A percentile compares a stretch with the other conserved stretches of the same genome.
These are phyloP conservation scores for Suillia variegata DNA, from an alignment of 2,888 invertebrate genomes.

Conservation along the genomic window DNA sequence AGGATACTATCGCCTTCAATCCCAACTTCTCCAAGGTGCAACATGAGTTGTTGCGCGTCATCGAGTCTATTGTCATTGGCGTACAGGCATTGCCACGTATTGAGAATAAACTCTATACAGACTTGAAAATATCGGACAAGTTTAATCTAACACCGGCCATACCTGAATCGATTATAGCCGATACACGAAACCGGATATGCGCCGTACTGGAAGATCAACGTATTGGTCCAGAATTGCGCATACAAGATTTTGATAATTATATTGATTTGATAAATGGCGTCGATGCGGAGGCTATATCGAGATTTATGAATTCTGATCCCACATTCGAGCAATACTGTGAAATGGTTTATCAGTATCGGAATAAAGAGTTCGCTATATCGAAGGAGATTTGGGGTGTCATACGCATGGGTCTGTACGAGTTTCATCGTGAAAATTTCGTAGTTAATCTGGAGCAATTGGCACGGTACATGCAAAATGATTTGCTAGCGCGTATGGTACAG, in stretches of 20 bases:
- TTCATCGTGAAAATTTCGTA: conserved; percentile 81
- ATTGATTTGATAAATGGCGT: conserved; percentile 76
- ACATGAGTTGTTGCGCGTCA: conserved; percentile 71
- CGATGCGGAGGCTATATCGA: conserved; percentile 65
- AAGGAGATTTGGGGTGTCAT: conserved; percentile 66
- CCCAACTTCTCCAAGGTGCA: conserved; percentile 78
- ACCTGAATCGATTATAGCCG: conserved; percentile 70
- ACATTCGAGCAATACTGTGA: conserved; percentile 70
- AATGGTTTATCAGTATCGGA: conserved; percentile 68
- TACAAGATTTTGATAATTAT: conserved; percentile 82
- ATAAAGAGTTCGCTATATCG: conserved; percentile 69
- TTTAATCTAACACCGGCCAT: conserved; percentile 68
- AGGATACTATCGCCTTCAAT: conserved; percentile 71
- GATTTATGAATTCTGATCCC: conserved; percentile 71
- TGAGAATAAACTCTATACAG: conserved; percentile 71
- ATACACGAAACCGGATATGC: conserved; percentile 68
- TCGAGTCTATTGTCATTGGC: conserved; percentile 77
- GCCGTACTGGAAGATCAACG: conserved; percentile 73
- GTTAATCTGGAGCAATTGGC: conserved; percentile 72
- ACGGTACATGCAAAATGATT: conserved; percentile 69
- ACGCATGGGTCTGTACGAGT: conserved; percentile 82
- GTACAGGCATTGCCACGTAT: conserved; percentile 76
- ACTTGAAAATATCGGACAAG: conserved; percentile 45
- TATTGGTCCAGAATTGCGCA: conserved; percentile 73
- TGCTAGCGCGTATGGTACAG: conserved; percentile 76